Evolutionary conservation across 2,888 invertebrate genomes (phyloP).

Genomic region (Heptascelio sp.): DNA sequence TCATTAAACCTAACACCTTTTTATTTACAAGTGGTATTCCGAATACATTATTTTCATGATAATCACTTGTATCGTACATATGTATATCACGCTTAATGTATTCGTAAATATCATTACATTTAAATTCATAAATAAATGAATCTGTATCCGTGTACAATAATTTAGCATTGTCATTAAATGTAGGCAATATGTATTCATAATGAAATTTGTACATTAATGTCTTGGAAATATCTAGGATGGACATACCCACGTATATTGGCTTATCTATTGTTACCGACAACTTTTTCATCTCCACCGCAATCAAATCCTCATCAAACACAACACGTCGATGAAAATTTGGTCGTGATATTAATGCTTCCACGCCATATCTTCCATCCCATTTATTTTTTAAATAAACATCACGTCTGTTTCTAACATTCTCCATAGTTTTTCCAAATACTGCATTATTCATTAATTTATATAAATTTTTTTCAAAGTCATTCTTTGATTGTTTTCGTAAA

Average conservation of each 20-base stretch:
- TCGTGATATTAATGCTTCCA: constrained; percentile 17
- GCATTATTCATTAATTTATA: constrained; percentile 31
- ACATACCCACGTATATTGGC: constrained; percentile 33
- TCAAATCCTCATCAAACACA: constrained; percentile 20
- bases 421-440: constrained; percentile 16
- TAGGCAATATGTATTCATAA: constrained; percentile 41
- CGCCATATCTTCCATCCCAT: constrained; percentile 18
- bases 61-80: constrained; percentile 78
- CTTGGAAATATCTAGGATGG: constrained; percentile 48
- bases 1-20: not conserved
- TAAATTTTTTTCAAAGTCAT: constrained; percentile 19
- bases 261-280: constrained; percentile 3
- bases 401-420: constrained; percentile 27
- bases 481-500: not conserved
- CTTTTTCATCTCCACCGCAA: constrained; percentile 33
- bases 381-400: not conserved
- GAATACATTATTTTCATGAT: constrained; percentile 68
- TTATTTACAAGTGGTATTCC: not conserved
- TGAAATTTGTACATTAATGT: constrained; percentile 60
- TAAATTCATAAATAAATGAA: constrained; percentile 76
- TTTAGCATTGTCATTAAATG: constrained; percentile 48
- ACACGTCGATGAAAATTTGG: constrained; percentile 26
- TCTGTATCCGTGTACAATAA: constrained; percentile 79
- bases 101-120: constrained; percentile 80
- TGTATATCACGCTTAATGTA: constrained; percentile 66